phyloP scores from a whole-genome alignment of 1,140 invertebrate species.

The Dendrolimus kikuchii region DNA sequence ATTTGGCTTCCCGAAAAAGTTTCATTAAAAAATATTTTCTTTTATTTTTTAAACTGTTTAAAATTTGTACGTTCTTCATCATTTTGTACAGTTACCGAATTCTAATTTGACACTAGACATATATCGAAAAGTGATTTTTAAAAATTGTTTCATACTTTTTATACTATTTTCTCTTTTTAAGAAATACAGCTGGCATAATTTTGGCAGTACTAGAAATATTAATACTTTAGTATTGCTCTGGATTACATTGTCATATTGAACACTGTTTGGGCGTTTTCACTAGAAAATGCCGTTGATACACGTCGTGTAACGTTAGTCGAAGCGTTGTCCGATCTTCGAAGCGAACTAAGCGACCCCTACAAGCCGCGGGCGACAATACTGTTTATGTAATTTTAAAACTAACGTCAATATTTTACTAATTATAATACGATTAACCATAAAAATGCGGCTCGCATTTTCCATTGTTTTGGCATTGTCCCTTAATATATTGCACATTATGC shows the following conservation, averaged over 20 bases:
- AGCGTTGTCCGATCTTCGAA: conserved; percentile 46
- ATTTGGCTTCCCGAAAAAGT: conserved; percentile 70
- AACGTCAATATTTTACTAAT: conserved; percentile 69
- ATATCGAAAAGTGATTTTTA: conserved; percentile 56
- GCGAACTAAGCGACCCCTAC: conserved; percentile 42
- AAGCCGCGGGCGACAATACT: conserved; percentile 57
- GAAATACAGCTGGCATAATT: conserved; percentile 66
- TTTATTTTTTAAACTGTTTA: conserved; percentile 58
- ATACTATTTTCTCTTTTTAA: too few relatives aligned
- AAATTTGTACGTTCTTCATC: conserved; percentile 64
- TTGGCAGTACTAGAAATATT: conserved; percentile 71
- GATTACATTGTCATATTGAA: conserved; percentile 70
- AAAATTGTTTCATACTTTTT: conserved; percentile 56
- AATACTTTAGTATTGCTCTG: conserved; percentile 71
- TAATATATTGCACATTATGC: conserved; percentile 53
- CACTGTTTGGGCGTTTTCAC: conserved; percentile 50
- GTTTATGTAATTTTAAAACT: conserved; percentile 60
- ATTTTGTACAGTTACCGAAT: conserved; percentile 68
- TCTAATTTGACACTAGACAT: conserved; percentile 72
- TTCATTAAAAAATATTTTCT: conserved; percentile 68
- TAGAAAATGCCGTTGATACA: conserved; percentile 30
- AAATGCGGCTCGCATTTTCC: conserved; percentile 46
- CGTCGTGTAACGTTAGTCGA: conserved; percentile 20
- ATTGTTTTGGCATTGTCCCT: conserved; percentile 61
- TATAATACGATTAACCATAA: conserved; percentile 64